Evolutionary conservation across 2,797 vertebrate genomes (phyloP), one percentile per base, ranked within the genome.

Genomic region (Pogoniulus pusillus): DNA sequence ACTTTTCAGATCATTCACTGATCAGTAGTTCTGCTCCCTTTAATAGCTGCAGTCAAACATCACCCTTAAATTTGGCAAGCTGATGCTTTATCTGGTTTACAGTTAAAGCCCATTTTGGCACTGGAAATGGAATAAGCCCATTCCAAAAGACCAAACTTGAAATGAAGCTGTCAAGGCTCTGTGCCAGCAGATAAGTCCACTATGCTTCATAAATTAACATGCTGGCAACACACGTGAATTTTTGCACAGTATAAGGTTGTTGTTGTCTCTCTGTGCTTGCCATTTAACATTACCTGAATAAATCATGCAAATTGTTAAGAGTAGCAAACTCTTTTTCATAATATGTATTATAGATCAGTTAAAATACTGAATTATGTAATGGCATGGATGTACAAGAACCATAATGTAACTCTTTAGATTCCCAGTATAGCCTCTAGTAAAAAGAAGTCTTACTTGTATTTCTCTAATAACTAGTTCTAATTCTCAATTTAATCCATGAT

Each of bases 1-100:
- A 30, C 82, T 89, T 73, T 69, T 75, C 7, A 10, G 34, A 49
- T 96, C 87, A 54, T 93, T 94, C 83, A 87, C 69, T 94, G 75
- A 57, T 45, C 49, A 22, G 87, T 90, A 85, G 43, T 87, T 95
- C 43, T 55, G 65, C 63, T 95, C 90, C 91, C 85, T 90, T 68
- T 95, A 94, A 96, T 96, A 76, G 41, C 81, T 96, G 57, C 87
- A 90, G 75, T 94, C 89, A 90, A 89, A 96, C 30, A 13, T 93
- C 91, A 87, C 90, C 82, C 91, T 91, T 64, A 65, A 82, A 82
- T 95, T 85, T 96, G 95, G 92, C 88, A 84, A 96, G 97, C 97
- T 95, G 95, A 97, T 97, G 94, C 98, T 97, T 98, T 98, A 96
- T 98, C 98, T 98, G 98, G 97, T 98, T 97, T 97, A 96, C 95